Evolutionary conservation across 2,113 vertebrate species (phyloP).

Genomic region (Calypte anna): DNA sequence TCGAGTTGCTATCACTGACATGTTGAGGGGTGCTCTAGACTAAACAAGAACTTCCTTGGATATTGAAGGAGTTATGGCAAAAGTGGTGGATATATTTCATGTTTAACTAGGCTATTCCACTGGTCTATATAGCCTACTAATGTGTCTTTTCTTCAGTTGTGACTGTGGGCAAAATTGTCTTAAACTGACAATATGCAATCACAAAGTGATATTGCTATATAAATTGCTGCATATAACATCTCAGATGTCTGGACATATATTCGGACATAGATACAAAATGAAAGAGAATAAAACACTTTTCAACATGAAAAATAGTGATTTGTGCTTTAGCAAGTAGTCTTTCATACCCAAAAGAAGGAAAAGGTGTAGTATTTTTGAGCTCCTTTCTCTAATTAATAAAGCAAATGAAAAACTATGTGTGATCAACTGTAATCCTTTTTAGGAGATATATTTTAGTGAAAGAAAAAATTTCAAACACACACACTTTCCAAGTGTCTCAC

Average conservation of each 20-base stretch:
- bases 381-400: neutral
- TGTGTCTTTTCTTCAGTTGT: neutral
- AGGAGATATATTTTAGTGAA: neutral
- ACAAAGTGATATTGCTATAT: neutral
- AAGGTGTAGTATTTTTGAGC: neutral
- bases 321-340: neutral
- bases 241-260: neutral
- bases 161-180: neutral
- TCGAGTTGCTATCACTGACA: neutral
- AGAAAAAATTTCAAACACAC: neutral
- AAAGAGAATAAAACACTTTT: neutral
- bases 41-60: neutral
- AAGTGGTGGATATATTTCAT: neutral
- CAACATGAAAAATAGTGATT: neutral
- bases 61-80: neutral
- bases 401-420: neutral
- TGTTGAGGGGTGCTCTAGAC: neutral
- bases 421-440: neutral
- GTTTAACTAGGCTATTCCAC: neutral
- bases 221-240: neutral
- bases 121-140: neutral
- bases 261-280: neutral
- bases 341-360: neutral
- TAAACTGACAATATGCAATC: neutral
- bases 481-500: neutral